Evolutionary conservation across 1,140 invertebrate genomes (phyloP), one percentile per base, ranked within the genome.

Genomic region (Ctenoplectra terminalis): DNA sequence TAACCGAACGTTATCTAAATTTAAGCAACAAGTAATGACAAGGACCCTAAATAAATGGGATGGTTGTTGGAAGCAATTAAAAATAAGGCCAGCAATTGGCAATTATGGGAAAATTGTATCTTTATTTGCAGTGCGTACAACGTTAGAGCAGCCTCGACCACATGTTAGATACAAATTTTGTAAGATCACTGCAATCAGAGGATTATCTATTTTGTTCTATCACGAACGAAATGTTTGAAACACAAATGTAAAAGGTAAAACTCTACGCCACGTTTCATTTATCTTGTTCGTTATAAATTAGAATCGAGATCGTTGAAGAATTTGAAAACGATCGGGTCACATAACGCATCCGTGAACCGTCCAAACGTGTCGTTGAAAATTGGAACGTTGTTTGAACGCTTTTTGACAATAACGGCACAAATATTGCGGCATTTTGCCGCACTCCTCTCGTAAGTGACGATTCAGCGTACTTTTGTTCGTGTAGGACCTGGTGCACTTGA

Each of bases 381-480:
- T 93, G 87, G 81, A 90, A 4, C 88, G 76, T 87, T 93, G 90
- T 71, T 92, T 91, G 78, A 92, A 90, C 46, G 87, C 85, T 60
- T 90, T 91, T 0, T 90, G 85, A 81, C 95, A 95, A 72, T 94
- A 91, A 43, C 89, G 89, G 88, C 96, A 95, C 83, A 94, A 90
- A 71, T 95, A 94, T 37, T 94, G 94, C 2, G 95, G 95, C 79
- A 92, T 86, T 73, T 69, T 71, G 7, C 64, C 76, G 64, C 81
- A 85, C 20, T 70, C 81, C 20, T 83, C 54, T 6, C 81, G 54
- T 29, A 73, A 20, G 71, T 76, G 81, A 0, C 75, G 89, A n/a
- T 86, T 88, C 23, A 90, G 64, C 20, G 84, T 93, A 50, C 90
- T 90, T 82, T 92, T 94, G 81, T 93, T 93, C 56, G 92, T 92